Percentiles rank a stretch among this genome's conserved stretches.
These are phyloP conservation scores for Anastrepha ludens DNA, from an alignment of 1,140 invertebrate genomes.

Conservation along the genomic window DNA sequence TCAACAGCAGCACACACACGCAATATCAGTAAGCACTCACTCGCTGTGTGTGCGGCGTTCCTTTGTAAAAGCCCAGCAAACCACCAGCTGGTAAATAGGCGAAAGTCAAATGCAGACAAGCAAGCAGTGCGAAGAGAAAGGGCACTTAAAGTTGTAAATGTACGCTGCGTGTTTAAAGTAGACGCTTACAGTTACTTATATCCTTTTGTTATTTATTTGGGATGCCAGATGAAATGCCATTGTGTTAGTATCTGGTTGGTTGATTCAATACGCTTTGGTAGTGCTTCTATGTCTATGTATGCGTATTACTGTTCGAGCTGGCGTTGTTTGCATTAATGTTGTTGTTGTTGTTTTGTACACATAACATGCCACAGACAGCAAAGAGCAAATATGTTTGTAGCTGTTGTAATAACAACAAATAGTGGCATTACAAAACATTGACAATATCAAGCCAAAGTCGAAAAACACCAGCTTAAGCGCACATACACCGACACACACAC, in stretches of 20 bases:
- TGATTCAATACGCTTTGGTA: background rate
- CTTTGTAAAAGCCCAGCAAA: background rate
- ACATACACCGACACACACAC: background rate
- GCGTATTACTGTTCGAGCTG: background rate
- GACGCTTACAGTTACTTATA: conserved; percentile 13
- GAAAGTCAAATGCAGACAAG: background rate
- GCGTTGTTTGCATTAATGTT: background rate
- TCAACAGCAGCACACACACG: background rate
- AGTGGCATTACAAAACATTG: conserved; percentile 31
- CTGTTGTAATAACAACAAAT: conserved; percentile 17
- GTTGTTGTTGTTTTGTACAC: background rate
- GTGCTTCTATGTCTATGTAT: background rate
- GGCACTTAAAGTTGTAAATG: conserved; percentile 25
- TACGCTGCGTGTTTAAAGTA: conserved; percentile 22
- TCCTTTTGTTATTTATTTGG: conserved; percentile 36
- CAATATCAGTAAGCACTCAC: background rate
- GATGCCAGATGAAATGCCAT: background rate
- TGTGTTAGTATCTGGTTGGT: background rate
- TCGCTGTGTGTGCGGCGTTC: background rate
- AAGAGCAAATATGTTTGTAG: background rate
- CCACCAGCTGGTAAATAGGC: conserved; percentile 19
- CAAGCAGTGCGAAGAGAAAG: background rate
- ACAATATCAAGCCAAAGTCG: conserved; percentile 32
- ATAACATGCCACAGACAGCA: conserved; percentile 40
- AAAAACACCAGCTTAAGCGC: conserved; percentile 24